Evolutionary conservation across 2,888 invertebrate species (phyloP).

Genomic region (Arctia plantaginis): DNA sequence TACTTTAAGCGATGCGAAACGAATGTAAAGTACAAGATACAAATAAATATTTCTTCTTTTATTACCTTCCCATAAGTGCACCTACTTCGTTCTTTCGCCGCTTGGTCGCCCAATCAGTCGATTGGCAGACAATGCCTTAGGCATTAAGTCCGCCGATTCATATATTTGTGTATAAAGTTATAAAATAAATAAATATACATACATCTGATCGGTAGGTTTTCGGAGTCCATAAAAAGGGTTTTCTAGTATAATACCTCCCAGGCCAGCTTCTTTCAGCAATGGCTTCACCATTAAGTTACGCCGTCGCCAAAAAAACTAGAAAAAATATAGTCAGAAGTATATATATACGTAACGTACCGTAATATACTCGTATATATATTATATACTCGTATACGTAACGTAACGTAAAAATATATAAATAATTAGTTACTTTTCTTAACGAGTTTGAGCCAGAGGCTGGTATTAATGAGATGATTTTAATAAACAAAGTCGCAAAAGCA

Average conservation of each 20-base stretch:
- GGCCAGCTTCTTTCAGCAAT: slow-evolving; percentile 94
- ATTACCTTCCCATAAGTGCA: no score
- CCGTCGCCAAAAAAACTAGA: slow-evolving; percentile 96
- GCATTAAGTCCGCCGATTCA: no score
- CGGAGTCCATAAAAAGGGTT: slow-evolving; percentile 98
- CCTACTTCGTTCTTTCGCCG: no score
- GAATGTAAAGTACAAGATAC: background rate
- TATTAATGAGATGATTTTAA: background rate
- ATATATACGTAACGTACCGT: no score
- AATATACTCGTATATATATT: no score
- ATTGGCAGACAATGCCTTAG: no score
- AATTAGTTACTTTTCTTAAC: background rate
- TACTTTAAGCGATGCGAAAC: background rate
- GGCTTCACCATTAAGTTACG: slow-evolving; percentile 96
- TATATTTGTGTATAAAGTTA: no score
- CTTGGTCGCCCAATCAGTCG: no score
- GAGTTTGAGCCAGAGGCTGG: background rate
- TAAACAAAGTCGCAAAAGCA: background rate
- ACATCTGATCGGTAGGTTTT: slow-evolving; percentile 95
- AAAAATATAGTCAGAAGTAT: slow-evolving; percentile 32
- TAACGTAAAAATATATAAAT: no score
- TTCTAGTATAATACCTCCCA: slow-evolving; percentile 97
- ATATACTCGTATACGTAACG: no score
- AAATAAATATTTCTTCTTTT: no score
- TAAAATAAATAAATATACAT: slow-evolving; percentile 72